Conservation (phyloP, 1,140 invertebrate species). For the Papilio helenus region DNA sequence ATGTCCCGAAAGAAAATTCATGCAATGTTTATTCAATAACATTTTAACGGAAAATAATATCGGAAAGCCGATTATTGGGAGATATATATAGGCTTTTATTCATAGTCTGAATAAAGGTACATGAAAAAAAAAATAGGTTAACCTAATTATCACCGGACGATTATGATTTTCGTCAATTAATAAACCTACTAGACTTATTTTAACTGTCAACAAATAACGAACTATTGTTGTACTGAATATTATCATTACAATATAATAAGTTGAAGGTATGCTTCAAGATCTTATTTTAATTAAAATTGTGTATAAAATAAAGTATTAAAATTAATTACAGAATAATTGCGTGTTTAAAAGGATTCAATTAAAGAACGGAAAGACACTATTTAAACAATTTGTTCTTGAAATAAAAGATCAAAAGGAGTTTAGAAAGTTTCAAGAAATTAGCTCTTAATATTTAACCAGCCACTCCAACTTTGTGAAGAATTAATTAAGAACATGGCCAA, state of each 20-base stretch:
- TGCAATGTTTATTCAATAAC: conserved; percentile 15
- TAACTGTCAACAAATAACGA: too few species aligned
- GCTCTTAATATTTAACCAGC: conserved; percentile 18
- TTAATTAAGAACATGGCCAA: conserved; percentile 23
- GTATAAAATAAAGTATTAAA: background rate
- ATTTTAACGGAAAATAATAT: conserved; percentile 5
- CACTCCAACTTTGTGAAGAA: conserved; percentile 1
- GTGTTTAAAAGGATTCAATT: background rate
- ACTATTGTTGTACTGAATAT: too few species aligned
- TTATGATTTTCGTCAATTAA: too few species aligned
- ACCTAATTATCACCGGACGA: background rate
- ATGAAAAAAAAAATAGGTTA: background rate
- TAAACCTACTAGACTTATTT: too few species aligned
- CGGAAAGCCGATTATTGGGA: background rate
- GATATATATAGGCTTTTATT: background rate
- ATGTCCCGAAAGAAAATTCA: conserved; percentile 3
- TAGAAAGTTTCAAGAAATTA: conserved; percentile 8
- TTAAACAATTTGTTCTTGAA: conserved; percentile 17
- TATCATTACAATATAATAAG: too few species aligned
- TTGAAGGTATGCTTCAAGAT: background rate
- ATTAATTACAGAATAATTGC: background rate
- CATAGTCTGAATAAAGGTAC: background rate
- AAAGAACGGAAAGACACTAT: conserved; percentile 18
- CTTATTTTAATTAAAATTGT: background rate
- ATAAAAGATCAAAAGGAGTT: conserved; percentile 24